Conservation (phyloP, 2,888 invertebrate genomes). For the Spilosoma lubricipeda region DNA sequence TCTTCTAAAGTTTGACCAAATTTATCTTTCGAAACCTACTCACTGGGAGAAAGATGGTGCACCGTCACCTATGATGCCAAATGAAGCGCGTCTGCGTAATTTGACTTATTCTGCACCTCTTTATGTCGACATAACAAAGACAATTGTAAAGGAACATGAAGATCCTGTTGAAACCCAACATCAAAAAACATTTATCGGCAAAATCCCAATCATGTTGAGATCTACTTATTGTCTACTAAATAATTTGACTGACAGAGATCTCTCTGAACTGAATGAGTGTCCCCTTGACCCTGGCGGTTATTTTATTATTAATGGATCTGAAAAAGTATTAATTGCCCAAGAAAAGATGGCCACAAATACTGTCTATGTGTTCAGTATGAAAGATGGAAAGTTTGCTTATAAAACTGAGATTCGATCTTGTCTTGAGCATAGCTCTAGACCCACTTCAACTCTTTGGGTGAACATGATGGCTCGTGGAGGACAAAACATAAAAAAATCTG, state of each 20-base stretch:
- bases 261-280: slow-evolving; percentile 99
- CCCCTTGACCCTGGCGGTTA: slow-evolving; percentile 99
- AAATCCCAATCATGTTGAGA: slow-evolving; percentile 99
- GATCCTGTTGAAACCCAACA: slow-evolving; percentile 94
- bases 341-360: slow-evolving; percentile 99
- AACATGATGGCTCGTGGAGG: slow-evolving; percentile 99
- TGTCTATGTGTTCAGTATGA: slow-evolving; percentile 99
- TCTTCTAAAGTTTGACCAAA: slow-evolving; percentile 98
- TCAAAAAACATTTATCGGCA: slow-evolving; percentile 92
- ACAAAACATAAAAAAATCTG: slow-evolving; percentile 99
- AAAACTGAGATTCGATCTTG: slow-evolving; percentile 98
- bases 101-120: slow-evolving; percentile 99
- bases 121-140: slow-evolving; percentile 99
- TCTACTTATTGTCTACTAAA: slow-evolving; percentile 98
- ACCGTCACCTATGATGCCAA: slow-evolving; percentile 99
- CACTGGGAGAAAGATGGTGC: slow-evolving; percentile 99
- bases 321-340: slow-evolving; percentile 99
- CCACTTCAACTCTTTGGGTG: slow-evolving; percentile 99
- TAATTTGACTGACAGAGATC: slow-evolving; percentile 98
- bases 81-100: slow-evolving; percentile 98
- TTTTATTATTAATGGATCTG: slow-evolving; percentile 99
- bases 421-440: slow-evolving; percentile 91
- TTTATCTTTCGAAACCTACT: slow-evolving; percentile 99
- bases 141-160: slow-evolving; percentile 95
- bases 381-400: slow-evolving; percentile 99